Base-by-base conservation (phyloP, 2,113 vertebrate species). In the Gadus chalcogrammus region DNA sequence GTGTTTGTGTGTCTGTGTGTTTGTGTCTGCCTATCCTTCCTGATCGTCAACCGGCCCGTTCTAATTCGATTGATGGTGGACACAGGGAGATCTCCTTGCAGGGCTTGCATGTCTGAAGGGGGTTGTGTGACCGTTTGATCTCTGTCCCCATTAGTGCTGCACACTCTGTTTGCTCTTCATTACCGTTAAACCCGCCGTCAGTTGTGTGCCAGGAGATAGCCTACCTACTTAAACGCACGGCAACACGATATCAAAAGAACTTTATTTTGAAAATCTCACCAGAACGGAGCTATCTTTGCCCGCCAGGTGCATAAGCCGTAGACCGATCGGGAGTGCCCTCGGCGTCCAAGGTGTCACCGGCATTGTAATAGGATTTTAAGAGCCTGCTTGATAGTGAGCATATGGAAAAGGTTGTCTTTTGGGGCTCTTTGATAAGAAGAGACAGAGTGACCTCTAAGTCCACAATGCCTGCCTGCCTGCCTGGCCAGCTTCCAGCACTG, bases 401-500 rank as follows among this genome's bases (percentile, higher is more conserved):
- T 48, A 16, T 58, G 55, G n/a, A 58, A 58, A 58, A 58, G n/a
- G n/a, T 9, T 58, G 55, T 16, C 15, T 58, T 58, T 58, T 58
- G 20, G 64, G 38, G 20, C 64, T 52, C 71, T 53, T 1, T 27
- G 76, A 74, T 75, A 42, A 42, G 68, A 76, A 18, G 17, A 20
- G 38, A 70, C 69, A 68, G 64, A 59, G 20, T 28, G 74, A 79
- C 76, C 76, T 77, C 55, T 16, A 71, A 69, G 63, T 67, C 55
- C 69, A 74, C 72, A 71, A 64, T 65, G 69, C 42, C 42, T 48
- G 11, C 38, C 42, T 48, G 11, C 38, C 38, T 42, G 56, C 69
- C 76, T 80, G 79, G 84, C 70, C 18, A 1, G 72, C 64, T 0
- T 80, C 79, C 84, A 82, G 77, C 70, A 17, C 0, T 1, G 65